These are phyloP conservation scores for Elaphurus davidianus DNA, from an alignment of 2,113 vertebrate species.

Conservation along the genomic window DNA sequence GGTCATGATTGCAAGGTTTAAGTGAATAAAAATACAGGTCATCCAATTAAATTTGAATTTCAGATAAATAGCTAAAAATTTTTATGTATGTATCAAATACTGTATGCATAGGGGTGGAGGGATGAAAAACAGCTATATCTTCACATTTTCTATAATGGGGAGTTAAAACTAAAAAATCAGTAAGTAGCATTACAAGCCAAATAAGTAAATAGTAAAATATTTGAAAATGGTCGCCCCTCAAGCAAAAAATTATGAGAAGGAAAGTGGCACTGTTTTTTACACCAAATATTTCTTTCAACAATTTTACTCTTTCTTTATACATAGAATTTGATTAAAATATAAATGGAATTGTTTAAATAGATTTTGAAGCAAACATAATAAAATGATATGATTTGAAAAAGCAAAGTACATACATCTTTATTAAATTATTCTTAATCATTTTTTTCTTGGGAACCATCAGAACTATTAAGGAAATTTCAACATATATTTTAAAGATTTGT, in stretches of 20 bases:
- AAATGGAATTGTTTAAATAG: neutral
- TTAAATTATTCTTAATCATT: neutral
- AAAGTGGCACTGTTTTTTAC: neutral
- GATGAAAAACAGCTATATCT: neutral
- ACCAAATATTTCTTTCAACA: neutral
- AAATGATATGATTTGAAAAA: conserved; percentile 10
- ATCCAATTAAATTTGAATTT: neutral
- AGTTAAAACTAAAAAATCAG: neutral
- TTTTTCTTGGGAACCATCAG: neutral
- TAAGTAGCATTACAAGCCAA: neutral
- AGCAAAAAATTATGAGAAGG: neutral
- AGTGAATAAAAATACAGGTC: neutral
- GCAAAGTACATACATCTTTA: neutral
- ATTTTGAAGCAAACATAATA: neutral
- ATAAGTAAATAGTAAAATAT: neutral
- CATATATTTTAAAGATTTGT: neutral
- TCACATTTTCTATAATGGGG: neutral
- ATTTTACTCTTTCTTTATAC: neutral
- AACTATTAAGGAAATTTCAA: neutral
- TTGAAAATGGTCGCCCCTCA: neutral
- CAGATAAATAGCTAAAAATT: neutral
- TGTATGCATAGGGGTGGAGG: neutral
- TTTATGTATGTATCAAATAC: neutral
- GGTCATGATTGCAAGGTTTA: neutral
- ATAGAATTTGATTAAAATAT: neutral